These are phyloP conservation scores for Megalopta genalis DNA, from an alignment of 1,140 invertebrate species.

Conservation along the genomic window DNA sequence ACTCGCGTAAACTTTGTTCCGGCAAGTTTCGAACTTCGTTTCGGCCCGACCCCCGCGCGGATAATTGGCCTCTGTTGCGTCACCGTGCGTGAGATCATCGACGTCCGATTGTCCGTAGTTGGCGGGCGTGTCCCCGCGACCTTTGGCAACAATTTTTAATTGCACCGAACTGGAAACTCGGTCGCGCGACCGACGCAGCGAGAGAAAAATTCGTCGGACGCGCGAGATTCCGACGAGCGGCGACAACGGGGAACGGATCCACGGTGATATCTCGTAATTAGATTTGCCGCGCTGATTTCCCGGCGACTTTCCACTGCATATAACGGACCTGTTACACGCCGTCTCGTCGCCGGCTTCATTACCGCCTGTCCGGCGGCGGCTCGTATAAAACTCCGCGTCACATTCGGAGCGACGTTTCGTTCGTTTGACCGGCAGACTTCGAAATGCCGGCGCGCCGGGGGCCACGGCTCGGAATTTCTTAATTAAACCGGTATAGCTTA, in stretches of 20 bases:
- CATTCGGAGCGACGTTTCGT: neutral
- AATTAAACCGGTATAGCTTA: slow-evolving; percentile 46
- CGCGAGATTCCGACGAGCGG: too few species aligned
- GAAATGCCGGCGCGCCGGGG: slow-evolving; percentile 4
- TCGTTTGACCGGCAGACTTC: slow-evolving; percentile 7
- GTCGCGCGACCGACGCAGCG: too few species aligned
- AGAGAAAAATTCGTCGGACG: too few species aligned
- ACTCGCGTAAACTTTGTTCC: slow-evolving; percentile 31
- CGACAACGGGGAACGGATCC: too few species aligned
- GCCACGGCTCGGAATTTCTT: slow-evolving; percentile 49
- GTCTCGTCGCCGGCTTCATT: neutral
- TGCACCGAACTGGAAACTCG: too few species aligned
- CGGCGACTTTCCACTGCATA: neutral
- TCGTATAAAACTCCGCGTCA: neutral
- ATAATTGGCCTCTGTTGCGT: neutral
- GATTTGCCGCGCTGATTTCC: too few species aligned
- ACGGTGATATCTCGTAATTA: too few species aligned
- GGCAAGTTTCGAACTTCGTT: slow-evolving; percentile 39
- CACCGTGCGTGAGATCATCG: neutral
- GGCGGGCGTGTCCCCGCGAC: too few species aligned
- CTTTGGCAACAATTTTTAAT: neutral
- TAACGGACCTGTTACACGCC: neutral
- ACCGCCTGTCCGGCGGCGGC: too few species aligned
- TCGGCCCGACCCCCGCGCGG: slow-evolving; percentile 2
- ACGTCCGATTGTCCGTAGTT: neutral